These are phyloP conservation scores for Fistularia commersonii DNA, from an alignment of 2,797 vertebrate species.

Conservation along the genomic window DNA sequence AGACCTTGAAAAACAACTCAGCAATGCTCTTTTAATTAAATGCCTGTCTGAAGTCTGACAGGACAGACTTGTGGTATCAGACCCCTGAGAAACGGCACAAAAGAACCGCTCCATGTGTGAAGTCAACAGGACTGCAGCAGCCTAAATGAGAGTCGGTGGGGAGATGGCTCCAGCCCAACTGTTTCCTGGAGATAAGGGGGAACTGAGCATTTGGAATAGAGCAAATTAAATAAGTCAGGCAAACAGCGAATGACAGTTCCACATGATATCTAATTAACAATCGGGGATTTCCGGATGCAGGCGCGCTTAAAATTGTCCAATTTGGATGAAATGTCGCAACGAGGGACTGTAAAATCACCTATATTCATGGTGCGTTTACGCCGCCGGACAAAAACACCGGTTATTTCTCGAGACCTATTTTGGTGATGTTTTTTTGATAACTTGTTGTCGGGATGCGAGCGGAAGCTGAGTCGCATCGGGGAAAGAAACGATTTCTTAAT, in stretches of 20 bases:
- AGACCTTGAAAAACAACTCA: conserved; percentile 41
- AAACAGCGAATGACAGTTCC: conserved; percentile 53
- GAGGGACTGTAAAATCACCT: conserved; percentile 13
- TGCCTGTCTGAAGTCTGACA: conserved; percentile 50
- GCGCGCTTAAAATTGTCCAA: conserved; percentile 30
- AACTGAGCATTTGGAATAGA: conserved; percentile 52
- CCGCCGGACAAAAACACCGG: neutral
- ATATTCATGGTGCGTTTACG: conserved; percentile 12
- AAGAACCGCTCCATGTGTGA: conserved; percentile 54
- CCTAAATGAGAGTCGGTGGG: conserved; percentile 51
- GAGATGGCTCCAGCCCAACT: conserved; percentile 68
- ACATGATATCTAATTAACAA: conserved; percentile 69
- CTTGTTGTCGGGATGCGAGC: too few relatives aligned
- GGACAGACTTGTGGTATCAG: conserved; percentile 46
- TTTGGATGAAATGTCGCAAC: conserved; percentile 31
- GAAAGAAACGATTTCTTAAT: too few relatives aligned
- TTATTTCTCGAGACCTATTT: neutral
- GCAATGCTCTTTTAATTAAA: conserved; percentile 60
- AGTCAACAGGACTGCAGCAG: conserved; percentile 50
- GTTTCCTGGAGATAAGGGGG: conserved; percentile 69
- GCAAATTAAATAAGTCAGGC: conserved; percentile 61
- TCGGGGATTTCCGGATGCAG: conserved; percentile 47
- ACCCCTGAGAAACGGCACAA: conserved; percentile 45
- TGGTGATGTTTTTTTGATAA: too few relatives aligned
- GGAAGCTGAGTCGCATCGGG: too few relatives aligned